Base-by-base conservation (phyloP, 1,140 invertebrate genomes). In the Mercenaria mercenaria region DNA sequence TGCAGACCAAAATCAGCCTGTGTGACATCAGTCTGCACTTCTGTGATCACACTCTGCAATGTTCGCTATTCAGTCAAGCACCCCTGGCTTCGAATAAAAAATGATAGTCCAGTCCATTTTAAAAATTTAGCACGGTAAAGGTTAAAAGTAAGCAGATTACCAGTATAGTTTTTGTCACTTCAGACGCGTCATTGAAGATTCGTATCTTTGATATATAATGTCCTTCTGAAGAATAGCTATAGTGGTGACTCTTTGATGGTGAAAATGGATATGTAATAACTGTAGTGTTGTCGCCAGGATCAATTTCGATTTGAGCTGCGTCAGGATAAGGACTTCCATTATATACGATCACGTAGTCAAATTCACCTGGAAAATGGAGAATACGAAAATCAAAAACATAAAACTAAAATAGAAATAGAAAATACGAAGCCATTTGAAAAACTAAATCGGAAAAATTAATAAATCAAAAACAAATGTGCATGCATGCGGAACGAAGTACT, bases 131-230 rank as follows among this genome's bases (percentile, higher is more conserved):
- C n/a, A n/a, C n/a, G n/a, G n/a, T n/a, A n/a, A n/a, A n/a, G n/a
- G n/a, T n/a, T n/a, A n/a, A n/a, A n/a, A n/a, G n/a, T n/a, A n/a
- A n/a, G n/a, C n/a, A n/a, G n/a, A n/a, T 85, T 88, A 94, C 93
- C 85, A 52, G 43, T 3, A 93, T 61, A 15, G 39, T 26, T 52
- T 79, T 77, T 3, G 43, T 91, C 0, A 91, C 82, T 15, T 67
- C 67, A 0, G 92, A 91, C 8, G 93, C 93, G 23, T 90, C 69
- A 50, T 94, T 95, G 52, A 69, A 91, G 15, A 95, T 77, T 41
- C 81, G 84, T 26, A 94, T 52, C 0, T 59, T 89, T 20, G 92
- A 80, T 4, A 64, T 32, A 76, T 92, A 93, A 37, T 90, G 64
- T n/a, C 93, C 93, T 72, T 92, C 92, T 34, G 0, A 50, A 2